phyloP scores from a whole-genome alignment of 1,140 invertebrate genomes.

The Drosophila repleta region DNA sequence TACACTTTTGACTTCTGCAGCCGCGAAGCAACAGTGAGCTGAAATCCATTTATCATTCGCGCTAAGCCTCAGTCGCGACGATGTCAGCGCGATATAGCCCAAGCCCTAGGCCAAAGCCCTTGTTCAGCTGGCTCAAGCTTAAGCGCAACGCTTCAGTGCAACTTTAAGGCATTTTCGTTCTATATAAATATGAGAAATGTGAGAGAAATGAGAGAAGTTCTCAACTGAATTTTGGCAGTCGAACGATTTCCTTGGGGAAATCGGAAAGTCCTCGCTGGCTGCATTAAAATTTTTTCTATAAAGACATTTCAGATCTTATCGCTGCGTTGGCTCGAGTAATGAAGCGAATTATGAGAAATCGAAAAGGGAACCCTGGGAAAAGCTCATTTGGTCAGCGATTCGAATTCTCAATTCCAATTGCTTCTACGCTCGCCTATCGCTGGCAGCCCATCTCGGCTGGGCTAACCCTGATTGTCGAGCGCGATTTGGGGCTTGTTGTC shows the following conservation, averaged over 20 bases:
- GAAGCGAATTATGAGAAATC: conserved; percentile 30
- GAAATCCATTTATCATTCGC: conserved; percentile 40
- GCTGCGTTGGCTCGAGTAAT: background rate
- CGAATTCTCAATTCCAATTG: conserved; percentile 9
- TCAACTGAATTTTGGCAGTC: conserved; percentile 15
- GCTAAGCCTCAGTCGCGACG: conserved; percentile 23
- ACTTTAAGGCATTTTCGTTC: background rate
- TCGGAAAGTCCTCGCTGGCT: conserved; percentile 38
- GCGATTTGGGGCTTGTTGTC: conserved; percentile 5
- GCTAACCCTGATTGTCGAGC: conserved; percentile 12
- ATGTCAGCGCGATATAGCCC: background rate
- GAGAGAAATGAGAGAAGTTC: conserved; percentile 19
- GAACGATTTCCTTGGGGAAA: conserved; percentile 43
- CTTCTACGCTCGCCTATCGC: conserved; percentile 18
- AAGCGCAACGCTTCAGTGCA: background rate
- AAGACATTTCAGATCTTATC: conserved; percentile 9
- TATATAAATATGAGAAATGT: conserved; percentile 4
- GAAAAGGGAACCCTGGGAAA: background rate
- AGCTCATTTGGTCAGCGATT: conserved; percentile 23
- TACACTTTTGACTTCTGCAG: conserved; percentile 47
- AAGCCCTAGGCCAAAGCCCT: background rate
- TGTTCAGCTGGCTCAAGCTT: background rate
- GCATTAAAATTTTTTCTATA: conserved; percentile 42
- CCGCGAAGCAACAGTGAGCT: conserved; percentile 30
- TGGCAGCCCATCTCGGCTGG: conserved; percentile 40